Evolutionary conservation across 2,113 vertebrate genomes (phyloP).

Genomic region (Gobiocypris rarus): DNA sequence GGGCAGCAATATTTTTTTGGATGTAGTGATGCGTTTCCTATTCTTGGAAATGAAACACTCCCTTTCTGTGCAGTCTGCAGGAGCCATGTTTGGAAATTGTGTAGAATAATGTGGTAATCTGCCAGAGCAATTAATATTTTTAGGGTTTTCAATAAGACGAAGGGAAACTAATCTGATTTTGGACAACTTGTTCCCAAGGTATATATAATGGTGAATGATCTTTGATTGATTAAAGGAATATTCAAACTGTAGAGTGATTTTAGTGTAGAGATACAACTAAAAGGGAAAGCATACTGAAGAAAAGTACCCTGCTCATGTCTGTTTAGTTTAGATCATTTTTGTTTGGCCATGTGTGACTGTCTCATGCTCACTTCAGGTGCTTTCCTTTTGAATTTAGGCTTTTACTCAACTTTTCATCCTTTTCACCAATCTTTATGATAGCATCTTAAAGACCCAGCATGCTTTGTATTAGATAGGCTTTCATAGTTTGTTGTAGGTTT

Average conservation of each 20-base stretch:
- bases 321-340: background rate
- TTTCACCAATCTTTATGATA: background rate
- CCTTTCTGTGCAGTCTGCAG: background rate
- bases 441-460: no score
- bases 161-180: background rate
- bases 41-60: background rate
- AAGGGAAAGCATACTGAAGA: background rate
- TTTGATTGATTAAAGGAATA: background rate
- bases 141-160: background rate
- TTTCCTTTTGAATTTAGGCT: background rate
- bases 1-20: slow-evolving; percentile 9
- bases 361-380: background rate
- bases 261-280: background rate
- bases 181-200: no score
- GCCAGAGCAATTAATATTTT: background rate
- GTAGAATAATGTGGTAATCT: background rate
- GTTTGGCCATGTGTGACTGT: no score
- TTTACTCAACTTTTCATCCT: background rate
- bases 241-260: slow-evolving; percentile 1
- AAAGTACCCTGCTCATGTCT: background rate
- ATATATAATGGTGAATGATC: no score
- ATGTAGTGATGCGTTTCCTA: background rate
- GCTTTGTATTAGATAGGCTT: no score
- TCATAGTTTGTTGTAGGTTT: no score
- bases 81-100: background rate